Percentiles rank a stretch among this genome's conserved stretches.
Conservation (phyloP, 1,140 invertebrate species). For the Drosophila erecta region DNA sequence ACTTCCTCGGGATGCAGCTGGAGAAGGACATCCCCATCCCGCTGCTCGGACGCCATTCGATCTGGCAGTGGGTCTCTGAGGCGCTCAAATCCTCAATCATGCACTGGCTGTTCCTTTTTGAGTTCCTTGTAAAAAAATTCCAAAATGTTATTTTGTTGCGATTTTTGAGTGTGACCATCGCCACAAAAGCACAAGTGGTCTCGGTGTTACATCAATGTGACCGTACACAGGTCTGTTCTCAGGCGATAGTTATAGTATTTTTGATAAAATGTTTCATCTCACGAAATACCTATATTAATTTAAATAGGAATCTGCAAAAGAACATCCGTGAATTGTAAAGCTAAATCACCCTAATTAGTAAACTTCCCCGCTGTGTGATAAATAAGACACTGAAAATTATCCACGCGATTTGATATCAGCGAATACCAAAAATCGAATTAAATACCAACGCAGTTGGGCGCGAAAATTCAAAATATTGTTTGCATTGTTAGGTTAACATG, state of each 20-base stretch:
- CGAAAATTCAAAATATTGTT: not conserved
- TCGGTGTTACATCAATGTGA: not conserved
- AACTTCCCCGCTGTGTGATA: no score
- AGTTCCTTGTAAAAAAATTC: not conserved
- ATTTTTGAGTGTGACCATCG: conserved; percentile 4
- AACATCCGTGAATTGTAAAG: no score
- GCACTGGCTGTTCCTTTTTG: conserved; percentile 19
- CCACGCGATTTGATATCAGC: no score
- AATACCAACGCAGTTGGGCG: no score
- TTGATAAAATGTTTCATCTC: no score
- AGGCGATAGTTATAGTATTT: not conserved
- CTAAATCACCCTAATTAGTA: no score
- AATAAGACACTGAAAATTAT: no score
- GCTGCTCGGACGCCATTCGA: conserved; percentile 51
- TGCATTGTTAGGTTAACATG: not conserved
- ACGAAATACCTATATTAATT: no score
- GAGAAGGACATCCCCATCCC: conserved; percentile 38
- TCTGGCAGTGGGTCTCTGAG: conserved; percentile 11
- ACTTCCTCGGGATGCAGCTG: conserved; percentile 27
- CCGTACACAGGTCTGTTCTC: not conserved
- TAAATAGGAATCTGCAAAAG: no score
- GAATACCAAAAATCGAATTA: no score
- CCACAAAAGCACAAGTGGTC: not conserved
- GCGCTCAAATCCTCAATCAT: conserved; percentile 4
- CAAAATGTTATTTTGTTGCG: not conserved